Base-by-base conservation (phyloP, 2,888 invertebrate genomes). In the Cephonodes hylas region DNA sequence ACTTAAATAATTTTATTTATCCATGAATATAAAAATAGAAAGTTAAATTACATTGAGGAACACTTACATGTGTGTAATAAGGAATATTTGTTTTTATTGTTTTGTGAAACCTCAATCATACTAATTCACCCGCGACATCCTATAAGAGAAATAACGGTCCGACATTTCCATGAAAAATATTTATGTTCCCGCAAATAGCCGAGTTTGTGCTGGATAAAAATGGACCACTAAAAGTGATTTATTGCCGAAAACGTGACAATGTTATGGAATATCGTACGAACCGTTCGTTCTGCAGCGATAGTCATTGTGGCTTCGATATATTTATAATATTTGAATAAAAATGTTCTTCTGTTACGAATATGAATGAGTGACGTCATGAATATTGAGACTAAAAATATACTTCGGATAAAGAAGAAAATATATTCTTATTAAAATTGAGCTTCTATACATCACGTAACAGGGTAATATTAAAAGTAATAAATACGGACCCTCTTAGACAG, bases 281-380 rank as follows among this genome's bases (percentile, higher is more conserved):
- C n/a, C 60, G 56, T 59, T 62, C 63, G 65, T 68, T 71, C 70
- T 68, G 67, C 65, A 69, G 65, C 66, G 65, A 4, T 62, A 65
- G 10, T 3, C 20, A n/a, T n/a, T n/a, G n/a, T n/a, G n/a, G n/a
- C 18, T 20, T 44, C 20, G 3, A 20, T 8, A 20, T 18, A 20
- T 44, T 44, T 44, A 44, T 44, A 20, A 20, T 10, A 10, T 18
- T 18, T 18, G 10, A 8, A 20, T 44, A 2, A 20, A 44, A 44
- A 44, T 20, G 20, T 22, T 20, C 20, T 10, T 6, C 20, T 38
- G n/a, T 38, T 10, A 38, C 38, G 38, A 4, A n/a, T n/a, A n/a
- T n/a, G n/a, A n/a, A n/a, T n/a, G n/a, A n/a, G n/a, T 13, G 3
- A n/a, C n/a, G 38, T n/a, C 38, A 38, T n/a, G 38, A 38, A 38